Percentiles rank a stretch among this genome's conserved stretches.
Conservation (phyloP, 2,888 invertebrate genomes). For the Pasiphila rectangulata region DNA sequence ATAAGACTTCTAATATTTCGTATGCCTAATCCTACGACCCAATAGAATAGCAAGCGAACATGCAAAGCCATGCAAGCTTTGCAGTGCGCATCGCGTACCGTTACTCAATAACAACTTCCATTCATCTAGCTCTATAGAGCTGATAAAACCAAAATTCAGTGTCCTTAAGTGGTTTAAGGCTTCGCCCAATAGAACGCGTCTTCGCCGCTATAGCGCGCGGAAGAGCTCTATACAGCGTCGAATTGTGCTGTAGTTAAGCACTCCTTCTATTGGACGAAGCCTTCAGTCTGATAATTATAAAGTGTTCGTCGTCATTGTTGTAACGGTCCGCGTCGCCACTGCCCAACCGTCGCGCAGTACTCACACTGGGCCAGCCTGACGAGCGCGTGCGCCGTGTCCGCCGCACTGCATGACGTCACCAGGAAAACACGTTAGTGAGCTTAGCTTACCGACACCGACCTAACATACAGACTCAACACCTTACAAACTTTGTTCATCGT, state of each 20-base stretch:
- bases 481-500: no score
- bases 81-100: conserved; percentile 18
- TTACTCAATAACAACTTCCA: background rate
- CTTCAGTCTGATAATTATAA: no score
- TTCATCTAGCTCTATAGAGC: background rate
- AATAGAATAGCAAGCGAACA: conserved; percentile 35
- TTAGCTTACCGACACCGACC: conserved; percentile 28
- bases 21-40: conserved; percentile 12
- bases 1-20: background rate
- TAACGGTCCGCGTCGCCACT: background rate
- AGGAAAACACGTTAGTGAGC: conserved; percentile 57
- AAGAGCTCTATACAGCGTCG: no score
- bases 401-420: conserved; percentile 53
- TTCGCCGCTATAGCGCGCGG: no score
- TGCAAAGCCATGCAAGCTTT: conserved; percentile 45
- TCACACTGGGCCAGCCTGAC: conserved; percentile 94
- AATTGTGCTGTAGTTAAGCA: no score
- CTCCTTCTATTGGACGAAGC: no score
- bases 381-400: conserved; percentile 92
- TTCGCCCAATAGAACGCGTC: no score
- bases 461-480: background rate
- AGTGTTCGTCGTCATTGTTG: no score
- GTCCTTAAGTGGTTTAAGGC: no score
- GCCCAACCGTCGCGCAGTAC: conserved; percentile 71
- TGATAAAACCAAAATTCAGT: no score